Evolutionary conservation across 37 sponge, comb jelly and placozoan genomes (phyloP), one percentile per base, ranked within the genome.

Genomic region (Agelas oroides): DNA sequence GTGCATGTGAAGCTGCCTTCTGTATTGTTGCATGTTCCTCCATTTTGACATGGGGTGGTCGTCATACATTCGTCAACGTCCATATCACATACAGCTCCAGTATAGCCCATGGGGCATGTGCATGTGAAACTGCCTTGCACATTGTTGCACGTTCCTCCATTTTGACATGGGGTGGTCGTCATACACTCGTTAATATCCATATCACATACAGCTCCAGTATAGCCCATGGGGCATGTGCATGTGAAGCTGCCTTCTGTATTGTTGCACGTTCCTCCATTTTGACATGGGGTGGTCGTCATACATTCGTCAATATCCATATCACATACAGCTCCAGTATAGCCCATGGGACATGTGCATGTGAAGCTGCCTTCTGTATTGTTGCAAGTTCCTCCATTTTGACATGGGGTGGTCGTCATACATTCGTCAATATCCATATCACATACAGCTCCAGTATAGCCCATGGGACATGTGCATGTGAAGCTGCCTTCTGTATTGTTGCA

Each of bases 311-410:
- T 65, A 46, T 74, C 70, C 25, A 20, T 57, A 12, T 82, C 70
- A 54, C 94, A 94, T 16, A 35, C 33, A 3, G 5, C 23, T 53
- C 94, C 94, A 63, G 84, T 83, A 38, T 73, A 94, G 12, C 80
- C 81, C 6, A 70, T 52, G 8, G 69, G 52, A 75, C 94, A 94
- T 23, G 18, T 25, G 70, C 94, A 94, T 2, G 41, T 70, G 46
- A 85, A 93, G 31, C 53, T 38, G 23, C 59, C 72, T 3, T 15
- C 3, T 3, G 55, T 18, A 78, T 75, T 67, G 23, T 12, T 39
- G 38, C 89, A 88, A 34, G 79, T 84, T 15, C 88, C 94, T 59
- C 81, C 76, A 70, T 93, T 93, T 46, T 87, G 61, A 56, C 94
- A 91, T 5, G 38, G 74, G 59, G 74, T 64, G 23, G 27, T 17